These are phyloP conservation scores for Limnephilus auricula DNA, from an alignment of 2,888 invertebrate species.

Conservation along the genomic window DNA sequence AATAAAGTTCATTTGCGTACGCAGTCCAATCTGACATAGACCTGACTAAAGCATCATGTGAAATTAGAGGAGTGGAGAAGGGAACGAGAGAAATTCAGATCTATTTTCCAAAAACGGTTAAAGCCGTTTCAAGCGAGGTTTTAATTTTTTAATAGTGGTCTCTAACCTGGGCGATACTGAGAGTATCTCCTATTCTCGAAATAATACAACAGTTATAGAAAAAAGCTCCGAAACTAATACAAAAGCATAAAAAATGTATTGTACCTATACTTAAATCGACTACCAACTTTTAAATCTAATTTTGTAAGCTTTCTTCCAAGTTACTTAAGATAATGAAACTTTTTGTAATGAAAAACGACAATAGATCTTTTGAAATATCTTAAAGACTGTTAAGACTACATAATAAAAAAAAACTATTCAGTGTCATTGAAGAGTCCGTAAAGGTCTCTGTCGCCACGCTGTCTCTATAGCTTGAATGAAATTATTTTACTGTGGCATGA, in stretches of 20 bases:
- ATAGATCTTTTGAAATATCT: neutral
- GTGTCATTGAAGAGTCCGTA: conserved; percentile 3
- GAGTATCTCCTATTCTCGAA: neutral
- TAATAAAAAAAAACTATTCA: neutral
- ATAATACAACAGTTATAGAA: neutral
- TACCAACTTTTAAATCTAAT: neutral
- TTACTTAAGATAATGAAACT: neutral
- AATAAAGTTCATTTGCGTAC: too few relatives aligned
- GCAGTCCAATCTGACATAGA: too few relatives aligned
- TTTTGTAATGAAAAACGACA: neutral
- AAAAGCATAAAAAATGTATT: neutral
- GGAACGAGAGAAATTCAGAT: neutral
- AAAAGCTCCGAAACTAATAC: neutral
- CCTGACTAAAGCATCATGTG: too few relatives aligned
- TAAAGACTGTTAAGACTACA: too few relatives aligned
- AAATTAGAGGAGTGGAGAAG: too few relatives aligned
- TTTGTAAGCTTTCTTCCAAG: neutral
- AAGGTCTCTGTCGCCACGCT: conserved; percentile 45
- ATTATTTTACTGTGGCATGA: neutral
- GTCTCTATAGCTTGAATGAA: conserved; percentile 3
- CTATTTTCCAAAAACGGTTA: neutral
- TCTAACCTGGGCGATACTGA: neutral
- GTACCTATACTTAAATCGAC: neutral
- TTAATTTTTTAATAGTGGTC: neutral
- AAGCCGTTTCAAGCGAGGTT: neutral